A percentile compares a stretch with the other conserved stretches of the same genome.
Conservation (phyloP, 2,797 vertebrate species). For the Epinephelus awoara region DNA sequence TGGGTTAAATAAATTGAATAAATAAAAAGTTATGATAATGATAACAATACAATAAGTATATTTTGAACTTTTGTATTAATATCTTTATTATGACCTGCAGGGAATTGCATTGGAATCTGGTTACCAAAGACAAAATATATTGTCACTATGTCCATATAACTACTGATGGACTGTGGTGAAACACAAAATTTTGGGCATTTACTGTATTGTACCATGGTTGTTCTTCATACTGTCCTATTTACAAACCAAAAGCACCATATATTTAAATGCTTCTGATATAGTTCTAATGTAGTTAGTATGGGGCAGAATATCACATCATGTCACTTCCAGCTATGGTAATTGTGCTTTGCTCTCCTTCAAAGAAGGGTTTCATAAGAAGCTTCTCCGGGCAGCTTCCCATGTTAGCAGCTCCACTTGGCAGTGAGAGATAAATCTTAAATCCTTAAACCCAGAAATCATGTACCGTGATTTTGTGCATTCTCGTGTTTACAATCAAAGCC, state of each 20-base stretch:
- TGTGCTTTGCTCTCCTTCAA: neutral
- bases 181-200: neutral
- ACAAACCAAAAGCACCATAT: neutral
- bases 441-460: conserved; percentile 20
- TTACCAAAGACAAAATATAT: too few relatives aligned
- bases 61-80: too few relatives aligned
- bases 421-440: conserved; percentile 7
- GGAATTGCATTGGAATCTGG: too few relatives aligned
- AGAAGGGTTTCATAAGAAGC: neutral
- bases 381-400: conserved; percentile 14
- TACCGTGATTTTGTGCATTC: neutral
- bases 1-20: too few relatives aligned
- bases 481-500: conserved; percentile 25
- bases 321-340: neutral
- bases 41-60: too few relatives aligned
- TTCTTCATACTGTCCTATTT: neutral
- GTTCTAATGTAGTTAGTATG: neutral
- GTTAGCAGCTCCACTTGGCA: conserved; percentile 31
- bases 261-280: neutral
- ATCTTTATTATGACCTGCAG: too few relatives aligned
- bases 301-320: neutral
- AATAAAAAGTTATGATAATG: too few relatives aligned
- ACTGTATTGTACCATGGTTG: too few relatives aligned
- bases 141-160: neutral
- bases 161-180: neutral